Conservation (phyloP, 35 echinoderm and acorn worm genomes). For the Anneissia japonica region DNA sequence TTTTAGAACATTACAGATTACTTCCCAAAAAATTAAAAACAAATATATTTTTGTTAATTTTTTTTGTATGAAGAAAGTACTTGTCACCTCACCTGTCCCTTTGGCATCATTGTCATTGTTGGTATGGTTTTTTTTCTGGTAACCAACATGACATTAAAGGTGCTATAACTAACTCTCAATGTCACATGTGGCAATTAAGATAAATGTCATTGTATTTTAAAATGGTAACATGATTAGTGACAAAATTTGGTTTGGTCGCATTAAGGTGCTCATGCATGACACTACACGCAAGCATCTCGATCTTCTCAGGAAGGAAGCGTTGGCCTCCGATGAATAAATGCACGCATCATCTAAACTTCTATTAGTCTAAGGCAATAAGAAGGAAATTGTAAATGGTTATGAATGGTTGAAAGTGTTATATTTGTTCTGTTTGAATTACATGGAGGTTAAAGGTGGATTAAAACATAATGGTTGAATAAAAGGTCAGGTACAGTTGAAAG, state of each 20-base stretch:
- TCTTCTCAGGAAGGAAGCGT: background rate
- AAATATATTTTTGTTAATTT: too few relatives aligned
- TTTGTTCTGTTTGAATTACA: background rate
- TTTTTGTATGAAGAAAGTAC: too few relatives aligned
- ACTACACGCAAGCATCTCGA: background rate
- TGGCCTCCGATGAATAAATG: background rate
- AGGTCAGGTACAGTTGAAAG: background rate
- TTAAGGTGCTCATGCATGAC: background rate
- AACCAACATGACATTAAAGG: too few relatives aligned
- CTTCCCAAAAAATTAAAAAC: too few relatives aligned
- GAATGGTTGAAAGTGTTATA: background rate
- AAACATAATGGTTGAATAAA: background rate
- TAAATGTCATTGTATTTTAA: background rate
- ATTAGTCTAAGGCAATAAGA: background rate
- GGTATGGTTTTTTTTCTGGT: too few relatives aligned
- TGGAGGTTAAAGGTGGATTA: background rate
- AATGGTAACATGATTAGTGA: background rate
- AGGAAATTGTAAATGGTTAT: background rate
- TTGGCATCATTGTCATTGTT: too few relatives aligned
- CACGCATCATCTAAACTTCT: background rate
- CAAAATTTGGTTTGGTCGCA: background rate
- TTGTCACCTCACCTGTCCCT: too few relatives aligned
- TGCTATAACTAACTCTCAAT: too few relatives aligned
- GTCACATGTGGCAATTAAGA: too few relatives aligned
- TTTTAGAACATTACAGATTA: too few relatives aligned